phyloP scores from a whole-genome alignment of 2,797 vertebrate genomes.

The Cetoscarus ocellatus region DNA sequence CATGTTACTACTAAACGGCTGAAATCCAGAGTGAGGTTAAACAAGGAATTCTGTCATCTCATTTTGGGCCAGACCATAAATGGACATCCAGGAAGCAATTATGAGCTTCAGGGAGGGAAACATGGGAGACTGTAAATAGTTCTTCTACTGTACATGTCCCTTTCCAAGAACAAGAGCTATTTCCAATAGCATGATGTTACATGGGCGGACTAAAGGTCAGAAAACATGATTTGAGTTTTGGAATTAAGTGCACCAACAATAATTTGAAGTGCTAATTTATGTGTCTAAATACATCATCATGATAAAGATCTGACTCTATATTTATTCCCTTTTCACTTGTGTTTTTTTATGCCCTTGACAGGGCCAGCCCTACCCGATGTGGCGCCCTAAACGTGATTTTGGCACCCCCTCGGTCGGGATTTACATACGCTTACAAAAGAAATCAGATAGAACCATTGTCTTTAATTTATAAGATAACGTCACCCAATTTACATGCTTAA shows the following conservation, averaged over 20 bases:
- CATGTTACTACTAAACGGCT: constrained; percentile 68
- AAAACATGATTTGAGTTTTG: neutral
- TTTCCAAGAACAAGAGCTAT: constrained; percentile 40
- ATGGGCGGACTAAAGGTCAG: neutral
- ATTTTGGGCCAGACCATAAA: constrained; percentile 72
- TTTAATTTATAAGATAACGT: no score
- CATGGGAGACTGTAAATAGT: constrained; percentile 52
- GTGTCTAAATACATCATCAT: no score
- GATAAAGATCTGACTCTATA: neutral
- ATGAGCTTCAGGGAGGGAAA: constrained; percentile 41
- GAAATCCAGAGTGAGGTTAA: constrained; percentile 73
- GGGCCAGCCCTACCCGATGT: no score
- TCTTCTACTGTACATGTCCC: constrained; percentile 49
- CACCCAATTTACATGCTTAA: no score
- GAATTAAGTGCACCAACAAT: neutral
- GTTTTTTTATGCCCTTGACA: neutral
- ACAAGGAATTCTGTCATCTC: constrained; percentile 70
- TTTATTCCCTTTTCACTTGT: neutral
- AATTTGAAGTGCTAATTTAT: neutral
- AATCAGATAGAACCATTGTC: no score
- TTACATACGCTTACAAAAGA: no score
- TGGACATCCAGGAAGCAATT: constrained; percentile 76
- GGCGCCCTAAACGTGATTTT: no score
- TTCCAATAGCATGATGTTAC: constrained; percentile 22
- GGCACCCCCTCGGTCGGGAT: no score